Percentiles rank a stretch among this genome's conserved stretches.
These are phyloP conservation scores for Caenorhabditis sulstoni DNA, from an alignment of 2,888 invertebrate genomes.

Conservation along the genomic window DNA sequence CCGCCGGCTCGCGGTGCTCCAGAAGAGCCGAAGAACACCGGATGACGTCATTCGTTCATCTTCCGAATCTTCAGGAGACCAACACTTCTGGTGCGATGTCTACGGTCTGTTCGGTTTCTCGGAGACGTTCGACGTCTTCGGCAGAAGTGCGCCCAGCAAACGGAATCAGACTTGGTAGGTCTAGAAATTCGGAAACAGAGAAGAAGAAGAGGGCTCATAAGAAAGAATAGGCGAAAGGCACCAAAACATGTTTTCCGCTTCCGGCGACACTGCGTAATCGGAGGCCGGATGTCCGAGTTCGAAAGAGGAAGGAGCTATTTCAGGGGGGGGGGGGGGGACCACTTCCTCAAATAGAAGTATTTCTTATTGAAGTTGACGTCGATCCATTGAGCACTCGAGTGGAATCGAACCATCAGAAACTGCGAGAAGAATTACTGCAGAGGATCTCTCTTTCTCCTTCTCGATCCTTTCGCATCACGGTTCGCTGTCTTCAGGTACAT, in stretches of 20 bases:
- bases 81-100: conserved; percentile 72
- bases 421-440: too few species aligned
- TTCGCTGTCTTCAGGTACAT: conserved; percentile 65
- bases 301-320: neutral
- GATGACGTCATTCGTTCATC: neutral
- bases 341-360: neutral
- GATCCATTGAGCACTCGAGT: too few species aligned
- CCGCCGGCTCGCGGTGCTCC: too few species aligned
- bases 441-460: too few species aligned
- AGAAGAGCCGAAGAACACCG: conserved; percentile 5
- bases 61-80: conserved; percentile 59
- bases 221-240: neutral
- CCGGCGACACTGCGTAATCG: conserved; percentile 3
- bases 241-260: conserved; percentile 22
- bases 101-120: conserved; percentile 67
- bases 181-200: neutral
- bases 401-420: too few species aligned
- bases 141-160: conserved; percentile 62
- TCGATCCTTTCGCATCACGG: neutral
- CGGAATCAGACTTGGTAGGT: conserved; percentile 68
- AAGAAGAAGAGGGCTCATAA: neutral
- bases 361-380: neutral
- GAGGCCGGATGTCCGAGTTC: conserved; percentile 23
- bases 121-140: conserved; percentile 69
- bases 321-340: too few species aligned